Percentiles rank a stretch among this genome's conserved stretches.
Conservation (phyloP, 2,888 invertebrate species). For the Pandemis cinnamomeana region DNA sequence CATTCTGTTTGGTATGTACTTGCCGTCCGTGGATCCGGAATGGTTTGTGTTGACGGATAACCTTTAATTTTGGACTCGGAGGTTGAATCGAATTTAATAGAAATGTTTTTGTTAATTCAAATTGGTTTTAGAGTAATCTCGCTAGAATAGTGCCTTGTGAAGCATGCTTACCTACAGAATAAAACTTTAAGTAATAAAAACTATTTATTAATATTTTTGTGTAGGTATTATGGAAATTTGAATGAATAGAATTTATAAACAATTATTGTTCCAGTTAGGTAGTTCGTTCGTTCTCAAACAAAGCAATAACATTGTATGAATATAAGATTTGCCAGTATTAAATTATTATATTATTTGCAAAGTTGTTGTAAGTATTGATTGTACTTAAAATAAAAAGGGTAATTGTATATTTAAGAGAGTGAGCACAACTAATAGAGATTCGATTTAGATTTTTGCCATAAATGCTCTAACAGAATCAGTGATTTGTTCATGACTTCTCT, state of each 20-base stretch:
- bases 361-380: conserved; percentile 56
- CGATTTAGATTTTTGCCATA: conserved; percentile 16
- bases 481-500: conserved; percentile 37
- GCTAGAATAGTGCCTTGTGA: conserved; percentile 84
- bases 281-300: conserved; percentile 51
- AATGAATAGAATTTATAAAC: conserved; percentile 49
- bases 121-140: conserved; percentile 68
- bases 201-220: conserved; percentile 74
- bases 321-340: conserved; percentile 72
- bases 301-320: conserved; percentile 78
- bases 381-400: conserved; percentile 54
- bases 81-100: conserved; percentile 81
- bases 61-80: conserved; percentile 78
- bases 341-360: conserved; percentile 49
- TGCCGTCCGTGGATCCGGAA: conserved; percentile 41
- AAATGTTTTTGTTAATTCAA: conserved; percentile 66
- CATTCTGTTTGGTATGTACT: conserved; percentile 6
- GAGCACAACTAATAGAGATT: conserved; percentile 30
- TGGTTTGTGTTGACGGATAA: conserved; percentile 67
- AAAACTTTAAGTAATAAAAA: conserved; percentile 62
- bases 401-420: conserved; percentile 46
- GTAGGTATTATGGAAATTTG: conserved; percentile 64
- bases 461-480: conserved; percentile 22
- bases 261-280: conserved; percentile 52
- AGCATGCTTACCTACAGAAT: conserved; percentile 77